Evolutionary conservation across 2,888 invertebrate species (phyloP).

Genomic region (Prosapia bicincta): DNA sequence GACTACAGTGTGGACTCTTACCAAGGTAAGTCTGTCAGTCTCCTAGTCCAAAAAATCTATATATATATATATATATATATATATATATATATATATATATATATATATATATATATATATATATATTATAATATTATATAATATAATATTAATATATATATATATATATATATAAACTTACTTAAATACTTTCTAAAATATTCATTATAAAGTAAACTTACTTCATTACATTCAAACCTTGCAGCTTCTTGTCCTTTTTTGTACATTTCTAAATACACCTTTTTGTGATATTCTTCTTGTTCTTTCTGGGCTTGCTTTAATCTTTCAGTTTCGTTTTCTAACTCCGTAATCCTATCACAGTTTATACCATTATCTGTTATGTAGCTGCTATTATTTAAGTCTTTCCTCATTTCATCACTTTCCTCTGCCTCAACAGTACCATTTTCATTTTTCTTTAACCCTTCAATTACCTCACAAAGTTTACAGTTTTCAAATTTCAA

Average conservation of each 20-base stretch:
- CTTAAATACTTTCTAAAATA: too few species aligned
- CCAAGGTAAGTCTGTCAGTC: too few species aligned
- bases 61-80: too few species aligned
- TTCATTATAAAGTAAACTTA: neutral
- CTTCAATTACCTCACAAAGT: neutral
- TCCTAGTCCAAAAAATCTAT: too few species aligned
- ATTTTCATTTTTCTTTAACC: neutral
- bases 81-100: too few species aligned
- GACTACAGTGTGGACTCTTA: too few species aligned
- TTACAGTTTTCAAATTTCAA: neutral
- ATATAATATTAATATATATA: too few species aligned
- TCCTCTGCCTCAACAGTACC: neutral
- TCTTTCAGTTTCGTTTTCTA: constrained; percentile 17
- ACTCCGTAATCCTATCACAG: neutral
- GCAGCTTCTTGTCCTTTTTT: constrained; percentile 79
- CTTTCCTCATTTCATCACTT: neutral
- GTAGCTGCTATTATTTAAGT: neutral
- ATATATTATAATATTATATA: too few species aligned
- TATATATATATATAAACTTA: too few species aligned
- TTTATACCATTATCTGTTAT: neutral
- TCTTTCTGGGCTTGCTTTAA: constrained; percentile 30
- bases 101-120: too few species aligned
- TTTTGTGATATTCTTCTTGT: constrained; percentile 63
- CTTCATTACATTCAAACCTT: constrained; percentile 37
- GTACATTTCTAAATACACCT: constrained; percentile 79